These are phyloP conservation scores for Aspidapion aeneum DNA, from an alignment of 2,888 invertebrate species.

Conservation along the genomic window DNA sequence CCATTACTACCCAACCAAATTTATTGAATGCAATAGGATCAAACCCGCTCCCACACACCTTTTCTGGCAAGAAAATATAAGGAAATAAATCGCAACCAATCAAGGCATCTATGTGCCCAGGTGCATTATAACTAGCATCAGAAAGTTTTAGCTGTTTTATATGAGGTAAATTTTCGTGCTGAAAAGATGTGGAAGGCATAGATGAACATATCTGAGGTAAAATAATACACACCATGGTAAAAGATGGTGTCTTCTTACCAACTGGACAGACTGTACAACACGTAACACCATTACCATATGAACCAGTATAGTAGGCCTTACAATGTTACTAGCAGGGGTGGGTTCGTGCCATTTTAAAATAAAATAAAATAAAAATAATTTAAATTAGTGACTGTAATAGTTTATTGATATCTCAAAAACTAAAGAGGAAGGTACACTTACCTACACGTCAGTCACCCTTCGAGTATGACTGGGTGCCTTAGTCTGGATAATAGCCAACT, in stretches of 20 bases:
- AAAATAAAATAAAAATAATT: too few relatives aligned
- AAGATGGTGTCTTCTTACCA: background rate
- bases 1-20: conserved; percentile 2
- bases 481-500: too few relatives aligned
- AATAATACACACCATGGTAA: background rate
- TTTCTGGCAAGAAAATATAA: background rate
- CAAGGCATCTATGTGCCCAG: background rate
- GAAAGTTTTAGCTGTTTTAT: background rate
- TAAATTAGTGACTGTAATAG: too few relatives aligned
- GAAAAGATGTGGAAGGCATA: background rate
- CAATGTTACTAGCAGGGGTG: too few relatives aligned
- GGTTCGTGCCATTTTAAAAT: too few relatives aligned
- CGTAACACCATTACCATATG: background rate
- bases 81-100: conserved; percentile 1
- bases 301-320: too few relatives aligned
- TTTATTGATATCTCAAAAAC: too few relatives aligned
- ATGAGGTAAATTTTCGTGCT: background rate
- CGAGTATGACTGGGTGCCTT: too few relatives aligned
- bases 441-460: too few relatives aligned
- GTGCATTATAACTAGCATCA: background rate
- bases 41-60: background rate
- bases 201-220: background rate
- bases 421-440: too few relatives aligned
- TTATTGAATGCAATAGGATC: conserved; percentile 2
- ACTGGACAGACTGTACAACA: conserved; percentile 1